Percentiles rank a stretch among this genome's conserved stretches.
Conservation (phyloP, 2,797 vertebrate species). For the Melanotaenia boesemani region DNA sequence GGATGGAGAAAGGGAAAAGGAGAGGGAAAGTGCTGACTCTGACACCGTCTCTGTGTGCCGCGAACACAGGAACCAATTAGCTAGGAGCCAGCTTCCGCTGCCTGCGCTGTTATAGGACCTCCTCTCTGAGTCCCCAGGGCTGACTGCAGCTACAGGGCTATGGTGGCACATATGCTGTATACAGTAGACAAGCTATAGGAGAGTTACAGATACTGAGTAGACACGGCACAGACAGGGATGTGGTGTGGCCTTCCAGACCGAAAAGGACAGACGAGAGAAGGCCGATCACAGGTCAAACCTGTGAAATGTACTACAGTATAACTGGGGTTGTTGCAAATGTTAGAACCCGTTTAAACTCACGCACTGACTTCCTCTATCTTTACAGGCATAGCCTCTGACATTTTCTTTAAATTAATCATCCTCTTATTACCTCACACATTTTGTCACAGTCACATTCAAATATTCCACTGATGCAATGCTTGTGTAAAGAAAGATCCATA, state of each 20-base stretch:
- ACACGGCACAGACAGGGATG: conserved; percentile 50
- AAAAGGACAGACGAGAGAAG: conserved; percentile 36
- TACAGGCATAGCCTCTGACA: conserved; percentile 17
- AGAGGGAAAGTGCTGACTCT: conserved; percentile 75
- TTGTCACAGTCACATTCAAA: neutral
- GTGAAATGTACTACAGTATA: conserved; percentile 12
- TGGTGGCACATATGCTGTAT: conserved; percentile 70
- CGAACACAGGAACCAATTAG: conserved; percentile 81
- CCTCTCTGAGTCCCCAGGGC: conserved; percentile 73
- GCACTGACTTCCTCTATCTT: conserved; percentile 36
- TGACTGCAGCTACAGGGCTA: conserved; percentile 71
- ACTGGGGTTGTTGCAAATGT: neutral
- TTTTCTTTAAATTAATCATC: conserved; percentile 11
- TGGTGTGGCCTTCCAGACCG: conserved; percentile 51
- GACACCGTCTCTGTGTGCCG: conserved; percentile 71
- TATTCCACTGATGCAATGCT: neutral
- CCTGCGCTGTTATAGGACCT: conserved; percentile 74
- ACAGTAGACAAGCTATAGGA: conserved; percentile 69
- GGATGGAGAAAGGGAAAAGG: conserved; percentile 57
- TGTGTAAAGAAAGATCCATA: neutral
- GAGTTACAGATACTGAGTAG: conserved; percentile 63
- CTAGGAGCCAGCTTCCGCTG: conserved; percentile 78
- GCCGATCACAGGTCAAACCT: conserved; percentile 38
- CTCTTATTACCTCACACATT: conserved; percentile 15
- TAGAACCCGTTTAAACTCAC: conserved; percentile 1